Evolutionary conservation across 2,888 invertebrate species (phyloP).

Genomic region (Pristionchus fissidentatus): DNA sequence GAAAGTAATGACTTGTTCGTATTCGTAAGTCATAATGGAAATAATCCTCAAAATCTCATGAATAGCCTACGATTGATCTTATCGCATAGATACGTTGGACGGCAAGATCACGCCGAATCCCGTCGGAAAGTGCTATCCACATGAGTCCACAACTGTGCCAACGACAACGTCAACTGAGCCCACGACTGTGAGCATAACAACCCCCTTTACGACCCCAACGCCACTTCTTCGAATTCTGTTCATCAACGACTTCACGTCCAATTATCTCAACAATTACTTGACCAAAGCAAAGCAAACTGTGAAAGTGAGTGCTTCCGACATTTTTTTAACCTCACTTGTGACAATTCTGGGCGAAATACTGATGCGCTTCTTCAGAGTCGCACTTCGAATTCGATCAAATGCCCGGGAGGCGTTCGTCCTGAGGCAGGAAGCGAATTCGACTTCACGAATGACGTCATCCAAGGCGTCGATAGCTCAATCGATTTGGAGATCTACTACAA

Average conservation of each 20-base stretch:
- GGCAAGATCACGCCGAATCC: background rate
- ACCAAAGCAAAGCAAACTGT: background rate
- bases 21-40: no score
- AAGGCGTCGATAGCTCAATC: background rate
- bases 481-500: constrained; percentile 4
- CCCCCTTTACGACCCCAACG: background rate
- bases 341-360: background rate
- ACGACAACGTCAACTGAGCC: background rate
- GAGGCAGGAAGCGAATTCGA: background rate
- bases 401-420: background rate
- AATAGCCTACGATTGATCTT: no score
- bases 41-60: no score
- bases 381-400: background rate
- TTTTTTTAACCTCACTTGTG: no score
- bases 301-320: no score
- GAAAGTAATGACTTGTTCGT: no score
- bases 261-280: background rate
- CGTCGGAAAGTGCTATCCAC: background rate
- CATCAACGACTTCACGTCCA: background rate
- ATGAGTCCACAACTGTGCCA: background rate
- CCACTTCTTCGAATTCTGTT: background rate
- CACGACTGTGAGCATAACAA: no score
- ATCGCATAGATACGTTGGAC: background rate
- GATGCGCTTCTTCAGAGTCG: background rate
- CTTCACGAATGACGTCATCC: background rate